These are phyloP conservation scores for Atrichornis clamosus DNA, from an alignment of 2,113 vertebrate genomes.

Conservation along the genomic window DNA sequence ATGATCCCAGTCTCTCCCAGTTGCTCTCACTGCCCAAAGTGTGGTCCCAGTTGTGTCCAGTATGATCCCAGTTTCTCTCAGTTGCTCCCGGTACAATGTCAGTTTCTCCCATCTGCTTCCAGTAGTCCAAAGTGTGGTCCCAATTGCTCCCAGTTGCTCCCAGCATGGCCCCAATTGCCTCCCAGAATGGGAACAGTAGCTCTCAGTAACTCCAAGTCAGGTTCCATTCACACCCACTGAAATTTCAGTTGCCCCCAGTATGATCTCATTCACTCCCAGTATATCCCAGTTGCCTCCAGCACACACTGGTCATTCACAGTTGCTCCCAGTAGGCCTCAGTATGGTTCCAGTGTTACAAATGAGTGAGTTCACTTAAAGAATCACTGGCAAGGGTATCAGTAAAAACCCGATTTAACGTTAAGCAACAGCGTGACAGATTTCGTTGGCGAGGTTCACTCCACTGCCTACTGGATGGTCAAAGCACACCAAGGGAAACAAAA, in stretches of 20 bases:
- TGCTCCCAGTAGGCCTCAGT: too few species aligned
- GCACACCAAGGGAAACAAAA: not conserved
- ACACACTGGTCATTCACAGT: too few species aligned
- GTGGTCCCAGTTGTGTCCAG: not conserved
- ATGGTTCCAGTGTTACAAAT: not conserved
- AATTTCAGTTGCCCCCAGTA: not conserved
- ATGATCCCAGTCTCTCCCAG: not conserved
- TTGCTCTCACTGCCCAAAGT: not conserved
- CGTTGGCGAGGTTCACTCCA: accelerated
- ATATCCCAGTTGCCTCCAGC: not conserved
- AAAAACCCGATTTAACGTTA: not conserved
- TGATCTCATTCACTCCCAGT: not conserved
- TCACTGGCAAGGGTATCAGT: not conserved
- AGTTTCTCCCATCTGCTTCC: too few species aligned
- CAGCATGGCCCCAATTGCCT: not conserved
- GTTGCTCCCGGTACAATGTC: not conserved
- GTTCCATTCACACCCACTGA: not conserved
- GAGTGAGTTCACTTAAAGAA: not conserved
- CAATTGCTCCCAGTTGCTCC: not conserved
- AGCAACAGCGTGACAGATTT: accelerated
- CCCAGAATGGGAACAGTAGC: not conserved
- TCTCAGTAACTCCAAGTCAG: not conserved
- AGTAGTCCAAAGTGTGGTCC: too few species aligned
- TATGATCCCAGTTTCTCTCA: not conserved
- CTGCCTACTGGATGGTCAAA: not conserved